Base-by-base conservation (phyloP, 92 coral and sea anemone species). In the Palythoa heliodiscus region DNA sequence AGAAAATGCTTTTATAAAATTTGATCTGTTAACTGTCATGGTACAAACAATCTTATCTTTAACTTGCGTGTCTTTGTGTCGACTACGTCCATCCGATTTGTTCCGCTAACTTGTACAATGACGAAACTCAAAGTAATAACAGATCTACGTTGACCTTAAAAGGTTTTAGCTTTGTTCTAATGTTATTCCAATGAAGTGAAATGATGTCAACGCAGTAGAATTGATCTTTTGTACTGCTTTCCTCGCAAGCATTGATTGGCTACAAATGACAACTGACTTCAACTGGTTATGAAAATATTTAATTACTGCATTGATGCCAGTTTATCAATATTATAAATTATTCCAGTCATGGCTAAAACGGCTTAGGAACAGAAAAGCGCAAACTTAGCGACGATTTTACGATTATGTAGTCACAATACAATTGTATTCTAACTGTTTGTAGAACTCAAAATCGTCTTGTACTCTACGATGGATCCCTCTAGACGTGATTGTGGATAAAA, bases 241-340 rank as follows among this genome's bases (percentile, higher is more conserved):
- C 60, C 8, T 2, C 61, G 70, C 60, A 70, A 37, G 15, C 47
- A 7, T 53, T 80, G 84, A 80, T 80, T 80, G 84, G 84, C 84
- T 64, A 19, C 11, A 22, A 80, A 52, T 80, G 84, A 80, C 84
- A 66, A 52, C 84, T 68, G 50, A 54, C 66, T 80, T 64, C 73
- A 52, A 20, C 40, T 80, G 75, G 57, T 47, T 64, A 80, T 67
- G 70, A 66, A 80, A 80, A 80, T 80, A 68, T 80, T 80, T 80
- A 80, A 80, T 80, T 80, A 80, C 74, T 66, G 84, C 17, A 67
- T 68, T 80, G 84, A 80, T 52, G 61, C 72, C 61, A 80, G 84
- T 80, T 64, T 66, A 80, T 80, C 58, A 80, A 66, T 80, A 80
- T 80, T 80, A 48, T 80, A 80, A 78, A 80, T 80, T 80, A 64